These are phyloP conservation scores for Xestobium rufovillosum DNA, from an alignment of 2,888 invertebrate genomes.

Conservation along the genomic window DNA sequence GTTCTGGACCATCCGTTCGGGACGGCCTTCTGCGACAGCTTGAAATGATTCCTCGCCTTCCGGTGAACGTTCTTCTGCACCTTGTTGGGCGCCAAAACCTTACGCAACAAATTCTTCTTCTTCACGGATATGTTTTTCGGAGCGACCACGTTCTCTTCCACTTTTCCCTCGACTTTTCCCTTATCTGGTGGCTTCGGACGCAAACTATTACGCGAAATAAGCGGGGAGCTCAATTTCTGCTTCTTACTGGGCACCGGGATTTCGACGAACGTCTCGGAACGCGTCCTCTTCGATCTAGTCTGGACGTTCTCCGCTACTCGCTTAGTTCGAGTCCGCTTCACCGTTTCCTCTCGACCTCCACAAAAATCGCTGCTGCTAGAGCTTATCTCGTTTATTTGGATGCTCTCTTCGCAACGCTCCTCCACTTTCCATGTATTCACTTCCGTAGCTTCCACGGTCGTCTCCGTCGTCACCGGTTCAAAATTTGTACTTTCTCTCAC, in stretches of 20 bases:
- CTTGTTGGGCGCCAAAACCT: background rate
- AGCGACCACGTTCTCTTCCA: background rate
- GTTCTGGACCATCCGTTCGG: no score
- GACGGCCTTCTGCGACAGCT: no score
- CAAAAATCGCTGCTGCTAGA: slow-evolving; percentile 52
- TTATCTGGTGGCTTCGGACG: no score
- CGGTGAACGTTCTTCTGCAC: no score
- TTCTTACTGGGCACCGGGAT: background rate
- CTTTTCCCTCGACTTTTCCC: no score
- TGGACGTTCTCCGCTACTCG: slow-evolving; percentile 16
- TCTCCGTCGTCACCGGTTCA: slow-evolving; percentile 24
- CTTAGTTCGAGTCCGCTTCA: slow-evolving; percentile 10
- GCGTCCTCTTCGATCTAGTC: no score
- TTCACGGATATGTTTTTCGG: background rate
- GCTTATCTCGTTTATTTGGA: slow-evolving; percentile 62
- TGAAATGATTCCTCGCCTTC: no score
- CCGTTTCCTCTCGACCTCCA: slow-evolving; percentile 20
- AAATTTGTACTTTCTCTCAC: slow-evolving; percentile 35
- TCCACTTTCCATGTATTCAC: slow-evolving; percentile 35
- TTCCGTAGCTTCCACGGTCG: slow-evolving; percentile 25
- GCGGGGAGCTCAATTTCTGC: background rate
- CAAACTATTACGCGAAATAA: no score
- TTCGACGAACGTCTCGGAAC: slow-evolving; percentile 12
- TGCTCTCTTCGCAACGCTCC: slow-evolving; percentile 36
- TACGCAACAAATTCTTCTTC: slow-evolving; percentile 1